Percentiles rank a stretch among this genome's conserved stretches.
These are phyloP conservation scores for Keiferia lycopersicella DNA, from an alignment of 2,888 invertebrate genomes.

Conservation along the genomic window DNA sequence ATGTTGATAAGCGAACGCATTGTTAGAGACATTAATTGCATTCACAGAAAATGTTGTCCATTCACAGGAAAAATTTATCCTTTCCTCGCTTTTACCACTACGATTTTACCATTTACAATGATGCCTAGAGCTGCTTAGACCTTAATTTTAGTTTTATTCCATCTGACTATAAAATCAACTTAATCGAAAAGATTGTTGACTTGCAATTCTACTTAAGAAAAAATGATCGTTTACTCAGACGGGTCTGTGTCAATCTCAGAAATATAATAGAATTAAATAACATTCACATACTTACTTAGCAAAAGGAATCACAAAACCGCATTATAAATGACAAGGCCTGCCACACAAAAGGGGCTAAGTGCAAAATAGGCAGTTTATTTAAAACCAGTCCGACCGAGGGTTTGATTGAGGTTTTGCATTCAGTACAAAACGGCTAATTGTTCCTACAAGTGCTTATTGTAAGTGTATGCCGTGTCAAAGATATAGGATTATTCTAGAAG, in stretches of 20 bases:
- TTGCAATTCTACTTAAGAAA: too few species aligned
- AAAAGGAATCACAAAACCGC: slow-evolving; percentile 37
- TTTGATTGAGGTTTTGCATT: slow-evolving; percentile 74
- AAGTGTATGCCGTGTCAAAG: slow-evolving; percentile 45
- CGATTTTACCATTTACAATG: too few species aligned
- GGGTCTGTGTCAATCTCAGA: not conserved
- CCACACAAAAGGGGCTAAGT: slow-evolving; percentile 36
- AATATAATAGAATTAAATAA: not conserved
- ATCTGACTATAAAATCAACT: too few species aligned
- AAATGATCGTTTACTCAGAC: too few species aligned
- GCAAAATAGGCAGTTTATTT: slow-evolving; percentile 55
- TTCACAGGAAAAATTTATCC: too few species aligned
- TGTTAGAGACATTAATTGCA: too few species aligned
- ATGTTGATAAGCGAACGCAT: too few species aligned
- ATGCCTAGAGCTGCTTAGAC: too few species aligned
- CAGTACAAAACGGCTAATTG: slow-evolving; percentile 77
- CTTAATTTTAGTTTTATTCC: too few species aligned
- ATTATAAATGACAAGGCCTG: slow-evolving; percentile 48
- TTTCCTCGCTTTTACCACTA: too few species aligned
- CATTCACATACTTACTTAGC: slow-evolving; percentile 3
- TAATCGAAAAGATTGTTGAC: too few species aligned
- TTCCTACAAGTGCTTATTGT: slow-evolving; percentile 71
- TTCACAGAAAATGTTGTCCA: too few species aligned
- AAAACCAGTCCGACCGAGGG: slow-evolving; percentile 57
- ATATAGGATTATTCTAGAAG: slow-evolving; percentile 24